A percentile compares a stretch with the other conserved stretches of the same genome.
phyloP scores from a whole-genome alignment of 2,113 vertebrate genomes.

The Paralichthys olivaceus region DNA sequence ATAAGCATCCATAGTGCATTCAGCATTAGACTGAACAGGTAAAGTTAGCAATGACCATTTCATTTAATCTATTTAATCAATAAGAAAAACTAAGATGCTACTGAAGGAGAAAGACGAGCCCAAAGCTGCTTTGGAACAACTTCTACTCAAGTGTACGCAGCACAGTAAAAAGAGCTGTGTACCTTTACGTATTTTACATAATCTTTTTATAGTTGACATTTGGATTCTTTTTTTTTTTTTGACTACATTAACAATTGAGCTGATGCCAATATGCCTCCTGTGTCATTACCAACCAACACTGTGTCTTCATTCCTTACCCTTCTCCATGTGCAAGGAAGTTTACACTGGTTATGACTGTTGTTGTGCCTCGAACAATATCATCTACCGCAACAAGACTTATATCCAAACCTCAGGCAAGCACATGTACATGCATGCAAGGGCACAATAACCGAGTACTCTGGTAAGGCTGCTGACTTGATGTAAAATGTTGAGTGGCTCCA shows the following conservation, averaged over 20 bases:
- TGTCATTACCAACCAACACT: neutral
- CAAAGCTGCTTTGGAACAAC: neutral
- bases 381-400: constrained; percentile 2
- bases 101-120: neutral
- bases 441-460: constrained; percentile 4
- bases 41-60: neutral
- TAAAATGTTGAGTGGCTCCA: constrained; percentile 25
- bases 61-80: neutral
- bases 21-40: neutral
- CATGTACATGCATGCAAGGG: constrained; percentile 16
- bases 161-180: neutral
- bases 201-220: neutral
- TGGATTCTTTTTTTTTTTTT: neutral
- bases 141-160: neutral
- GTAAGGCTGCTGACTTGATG: constrained; percentile 1
- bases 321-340: neutral
- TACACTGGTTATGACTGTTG: constrained; percentile 16
- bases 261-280: neutral
- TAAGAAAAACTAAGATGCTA: neutral
- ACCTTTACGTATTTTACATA: neutral
- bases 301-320: constrained; percentile 8
- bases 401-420: constrained; percentile 18
- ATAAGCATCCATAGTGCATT: constrained; percentile 5
- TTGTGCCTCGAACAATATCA: constrained; percentile 45
- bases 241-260: neutral